Percentiles rank a stretch among this genome's conserved stretches.
Evolutionary conservation across 2,797 vertebrate species (phyloP).

Genomic region (Poecilia picta): DNA sequence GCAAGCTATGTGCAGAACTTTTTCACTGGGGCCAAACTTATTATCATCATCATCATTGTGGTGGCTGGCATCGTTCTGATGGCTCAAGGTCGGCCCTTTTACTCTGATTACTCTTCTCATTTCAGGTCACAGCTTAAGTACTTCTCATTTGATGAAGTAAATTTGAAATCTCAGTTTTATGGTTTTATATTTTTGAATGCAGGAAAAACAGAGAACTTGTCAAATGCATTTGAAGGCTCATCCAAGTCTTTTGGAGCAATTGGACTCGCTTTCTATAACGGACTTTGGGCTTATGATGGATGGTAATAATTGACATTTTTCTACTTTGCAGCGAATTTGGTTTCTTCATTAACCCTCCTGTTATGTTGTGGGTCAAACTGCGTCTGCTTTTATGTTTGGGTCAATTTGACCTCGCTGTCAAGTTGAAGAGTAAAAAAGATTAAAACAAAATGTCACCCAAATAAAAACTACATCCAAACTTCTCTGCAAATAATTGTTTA

Average conservation of each 20-base stretch:
- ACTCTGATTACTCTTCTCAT: background rate
- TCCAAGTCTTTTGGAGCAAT: conserved; percentile 82
- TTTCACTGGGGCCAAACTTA: conserved; percentile 91
- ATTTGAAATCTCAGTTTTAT: background rate
- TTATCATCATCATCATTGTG: conserved; percentile 90
- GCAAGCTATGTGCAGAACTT: conserved; percentile 91
- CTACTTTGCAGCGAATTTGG: background rate
- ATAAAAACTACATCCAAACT: background rate
- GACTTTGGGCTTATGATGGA: conserved; percentile 97
- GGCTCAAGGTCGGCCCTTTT: conserved; percentile 84
- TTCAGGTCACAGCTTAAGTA: background rate
- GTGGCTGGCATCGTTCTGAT: conserved; percentile 88
- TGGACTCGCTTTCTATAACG: conserved; percentile 92
- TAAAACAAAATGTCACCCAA: too few species aligned
- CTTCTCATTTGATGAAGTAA: background rate
- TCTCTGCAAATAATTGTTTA: background rate
- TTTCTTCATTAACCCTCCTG: background rate
- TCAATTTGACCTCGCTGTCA: too few species aligned
- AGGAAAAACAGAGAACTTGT: conserved; percentile 90
- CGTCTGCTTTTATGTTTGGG: too few species aligned
- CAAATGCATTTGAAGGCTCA: conserved; percentile 86
- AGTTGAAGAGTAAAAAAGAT: background rate
- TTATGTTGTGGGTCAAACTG: too few species aligned
- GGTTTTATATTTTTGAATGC: conserved; percentile 40
- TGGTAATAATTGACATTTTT: conserved; percentile 83